Percentiles rank a stretch among this genome's conserved stretches.
These are phyloP conservation scores for Anastrepha ludens DNA, from an alignment of 1,140 invertebrate genomes.

Conservation along the genomic window DNA sequence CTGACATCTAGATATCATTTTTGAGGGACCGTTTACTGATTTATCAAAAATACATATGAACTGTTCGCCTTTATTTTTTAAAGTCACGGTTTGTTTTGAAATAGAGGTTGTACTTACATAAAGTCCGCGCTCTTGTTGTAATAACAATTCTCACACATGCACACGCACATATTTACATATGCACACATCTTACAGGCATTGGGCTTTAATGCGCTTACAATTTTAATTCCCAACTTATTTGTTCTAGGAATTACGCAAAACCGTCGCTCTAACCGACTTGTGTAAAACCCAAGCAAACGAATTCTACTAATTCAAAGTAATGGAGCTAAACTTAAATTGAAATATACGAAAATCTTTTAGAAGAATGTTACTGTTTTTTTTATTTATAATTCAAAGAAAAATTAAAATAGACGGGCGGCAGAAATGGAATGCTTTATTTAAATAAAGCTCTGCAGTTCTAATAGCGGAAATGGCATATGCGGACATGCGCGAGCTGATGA, in stretches of 20 bases:
- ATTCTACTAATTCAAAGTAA: conserved; percentile 25
- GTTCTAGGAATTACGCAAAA: not conserved
- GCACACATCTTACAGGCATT: no score
- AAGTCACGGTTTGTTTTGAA: no score
- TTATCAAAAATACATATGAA: no score
- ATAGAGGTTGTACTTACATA: not conserved
- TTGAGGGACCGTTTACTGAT: no score
- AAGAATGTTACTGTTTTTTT: not conserved
- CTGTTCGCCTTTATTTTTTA: no score
- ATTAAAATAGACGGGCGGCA: no score
- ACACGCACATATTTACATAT: not conserved
- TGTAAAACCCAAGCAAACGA: not conserved
- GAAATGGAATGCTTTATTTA: no score
- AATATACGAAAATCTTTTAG: not conserved
- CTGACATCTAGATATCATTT: no score
- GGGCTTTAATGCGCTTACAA: not conserved
- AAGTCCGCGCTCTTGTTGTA: not conserved
- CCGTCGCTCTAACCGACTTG: not conserved
- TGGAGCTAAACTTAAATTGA: not conserved
- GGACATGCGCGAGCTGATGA: no score
- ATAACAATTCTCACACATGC: not conserved
- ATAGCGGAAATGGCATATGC: no score
- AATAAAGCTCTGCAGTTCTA: no score
- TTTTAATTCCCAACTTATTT: conserved; percentile 17
- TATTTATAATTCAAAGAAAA: no score